Conservation (phyloP, 2,888 invertebrate genomes). For the Lycophotia porphyrea region DNA sequence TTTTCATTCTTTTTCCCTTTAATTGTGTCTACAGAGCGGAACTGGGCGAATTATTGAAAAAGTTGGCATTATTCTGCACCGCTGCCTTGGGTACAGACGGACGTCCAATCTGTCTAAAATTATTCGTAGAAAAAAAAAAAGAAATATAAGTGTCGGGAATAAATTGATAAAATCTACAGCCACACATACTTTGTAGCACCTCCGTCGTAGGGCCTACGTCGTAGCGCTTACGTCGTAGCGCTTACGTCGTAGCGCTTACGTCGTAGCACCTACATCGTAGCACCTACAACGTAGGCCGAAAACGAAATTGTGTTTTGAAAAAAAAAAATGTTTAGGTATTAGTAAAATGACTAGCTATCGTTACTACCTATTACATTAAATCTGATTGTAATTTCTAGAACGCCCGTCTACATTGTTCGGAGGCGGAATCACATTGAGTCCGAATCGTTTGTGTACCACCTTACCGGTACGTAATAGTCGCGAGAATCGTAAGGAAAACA, state of each 20-base stretch:
- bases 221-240: background rate
- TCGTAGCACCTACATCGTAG: background rate
- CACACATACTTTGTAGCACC: background rate
- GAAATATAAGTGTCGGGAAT: no score
- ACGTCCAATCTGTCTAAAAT: conserved; percentile 40
- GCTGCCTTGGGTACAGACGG: conserved; percentile 64
- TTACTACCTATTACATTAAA: background rate
- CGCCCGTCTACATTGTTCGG: conserved; percentile 49
- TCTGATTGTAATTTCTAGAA: background rate
- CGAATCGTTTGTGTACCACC: conserved; percentile 71
- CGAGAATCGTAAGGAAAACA: conserved; percentile 76
- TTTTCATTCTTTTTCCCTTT: conserved; percentile 71
- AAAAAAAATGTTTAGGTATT: background rate
- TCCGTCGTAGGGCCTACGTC: background rate
- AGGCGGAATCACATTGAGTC: conserved; percentile 55
- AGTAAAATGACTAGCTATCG: background rate
- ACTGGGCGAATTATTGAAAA: conserved; percentile 83
- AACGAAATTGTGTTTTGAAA: background rate
- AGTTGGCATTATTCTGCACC: conserved; percentile 75
- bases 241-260: background rate
- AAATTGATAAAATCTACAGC: background rate
- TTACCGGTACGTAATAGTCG: conserved; percentile 72
- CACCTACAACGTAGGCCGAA: background rate
- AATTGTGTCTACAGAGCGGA: conserved; percentile 80
- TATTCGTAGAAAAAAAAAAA: background rate